phyloP scores from a whole-genome alignment of 2,888 invertebrate species.

The Torymus texanus region DNA sequence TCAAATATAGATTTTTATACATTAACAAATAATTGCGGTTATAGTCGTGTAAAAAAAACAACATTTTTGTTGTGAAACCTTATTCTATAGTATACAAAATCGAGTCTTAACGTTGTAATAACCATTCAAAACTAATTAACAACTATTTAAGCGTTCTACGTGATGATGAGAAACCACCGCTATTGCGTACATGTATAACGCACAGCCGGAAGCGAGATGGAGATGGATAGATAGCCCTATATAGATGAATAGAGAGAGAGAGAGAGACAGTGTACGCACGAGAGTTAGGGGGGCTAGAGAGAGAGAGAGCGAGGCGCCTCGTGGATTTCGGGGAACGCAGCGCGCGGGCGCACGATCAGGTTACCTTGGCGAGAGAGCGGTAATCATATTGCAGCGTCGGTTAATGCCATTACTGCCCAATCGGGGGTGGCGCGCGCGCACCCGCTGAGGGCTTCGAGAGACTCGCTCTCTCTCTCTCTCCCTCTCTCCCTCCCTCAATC shows the following conservation, averaged over 20 bases:
- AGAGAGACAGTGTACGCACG: conserved; percentile 22
- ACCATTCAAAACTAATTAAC: too few relatives aligned
- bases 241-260: conserved; percentile 13
- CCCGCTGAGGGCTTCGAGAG: conserved; percentile 63
- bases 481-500: conserved; percentile 34
- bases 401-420: conserved; percentile 74
- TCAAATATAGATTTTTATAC: too few relatives aligned
- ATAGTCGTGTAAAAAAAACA: too few relatives aligned
- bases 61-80: too few relatives aligned
- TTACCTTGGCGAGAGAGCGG: conserved; percentile 72
- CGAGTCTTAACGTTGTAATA: too few relatives aligned
- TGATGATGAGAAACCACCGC: too few relatives aligned
- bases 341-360: conserved; percentile 67
- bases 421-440: conserved; percentile 57
- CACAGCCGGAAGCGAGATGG: background rate
- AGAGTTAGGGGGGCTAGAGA: conserved; percentile 4
- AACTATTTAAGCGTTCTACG: too few relatives aligned
- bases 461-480: conserved; percentile 33
- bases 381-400: conserved; percentile 74
- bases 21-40: too few relatives aligned
- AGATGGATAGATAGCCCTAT: conserved; percentile 1
- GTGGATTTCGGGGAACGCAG: conserved; percentile 67
- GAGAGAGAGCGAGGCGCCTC: conserved; percentile 40
- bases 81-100: too few relatives aligned
- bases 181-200: too few relatives aligned